Percentiles rank a stretch among this genome's conserved stretches.
phyloP scores from a whole-genome alignment of 2,888 invertebrate species.

The Pedicia rivosa region DNA sequence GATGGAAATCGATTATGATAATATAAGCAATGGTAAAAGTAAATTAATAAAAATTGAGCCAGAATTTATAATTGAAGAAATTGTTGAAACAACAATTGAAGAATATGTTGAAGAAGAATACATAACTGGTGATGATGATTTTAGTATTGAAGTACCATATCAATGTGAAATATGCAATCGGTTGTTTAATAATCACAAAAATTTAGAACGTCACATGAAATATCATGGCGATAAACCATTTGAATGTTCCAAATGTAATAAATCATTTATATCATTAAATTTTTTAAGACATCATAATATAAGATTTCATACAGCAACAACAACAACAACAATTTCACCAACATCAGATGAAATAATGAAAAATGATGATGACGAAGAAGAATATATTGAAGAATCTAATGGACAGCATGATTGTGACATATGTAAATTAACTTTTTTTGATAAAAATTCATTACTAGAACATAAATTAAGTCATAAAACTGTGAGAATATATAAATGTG shows the following conservation, averaged over 20 bases:
- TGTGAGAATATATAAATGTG: neutral
- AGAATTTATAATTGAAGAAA: conserved; percentile 4
- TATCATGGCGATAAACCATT: conserved; percentile 1
- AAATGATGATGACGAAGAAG: neutral
- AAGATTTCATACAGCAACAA: no score
- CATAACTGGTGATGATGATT: conserved; percentile 1
- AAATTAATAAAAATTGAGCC: neutral
- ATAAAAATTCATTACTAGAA: neutral
- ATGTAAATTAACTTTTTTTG: conserved; percentile 1
- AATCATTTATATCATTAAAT: no score
- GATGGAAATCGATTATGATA: no score
- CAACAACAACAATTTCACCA: no score
- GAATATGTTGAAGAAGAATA: conserved; percentile 5
- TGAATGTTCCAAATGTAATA: conserved; percentile 2
- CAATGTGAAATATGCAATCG: conserved; percentile 4
- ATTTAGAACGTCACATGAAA: conserved; percentile 4
- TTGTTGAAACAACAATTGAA: conserved; percentile 5
- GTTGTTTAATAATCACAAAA: conserved; percentile 1
- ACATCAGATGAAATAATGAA: no score
- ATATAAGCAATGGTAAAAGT: no score
- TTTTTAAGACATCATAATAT: no score
- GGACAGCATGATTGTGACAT: neutral
- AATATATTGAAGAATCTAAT: neutral
- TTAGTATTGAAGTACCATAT: conserved; percentile 1
- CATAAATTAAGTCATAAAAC: conserved; percentile 1